These are phyloP conservation scores for Melipona quadrifasciata DNA, from an alignment of 1,140 invertebrate genomes.

Conservation along the genomic window DNA sequence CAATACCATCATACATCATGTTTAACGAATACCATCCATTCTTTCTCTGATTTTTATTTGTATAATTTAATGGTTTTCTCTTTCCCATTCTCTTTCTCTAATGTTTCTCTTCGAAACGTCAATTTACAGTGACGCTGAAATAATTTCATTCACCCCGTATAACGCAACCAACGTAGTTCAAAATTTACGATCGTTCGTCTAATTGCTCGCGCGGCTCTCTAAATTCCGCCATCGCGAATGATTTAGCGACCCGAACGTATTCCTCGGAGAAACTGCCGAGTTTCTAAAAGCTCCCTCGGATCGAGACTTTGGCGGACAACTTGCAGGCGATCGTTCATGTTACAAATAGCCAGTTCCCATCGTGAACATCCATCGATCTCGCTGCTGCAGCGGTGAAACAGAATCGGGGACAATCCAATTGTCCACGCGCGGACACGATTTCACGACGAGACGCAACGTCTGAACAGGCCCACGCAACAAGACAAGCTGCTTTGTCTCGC, in stretches of 20 bases:
- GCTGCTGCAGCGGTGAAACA: neutral
- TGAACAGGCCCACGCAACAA: constrained; percentile 26
- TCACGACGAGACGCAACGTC: neutral
- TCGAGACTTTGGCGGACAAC: constrained; percentile 27
- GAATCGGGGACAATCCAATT: neutral
- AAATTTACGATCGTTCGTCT: neutral
- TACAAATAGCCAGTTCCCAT: constrained; percentile 18
- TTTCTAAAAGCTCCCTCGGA: constrained; percentile 5
- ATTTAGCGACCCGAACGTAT: neutral
- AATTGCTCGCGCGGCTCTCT: neutral
- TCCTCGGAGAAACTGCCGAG: neutral
- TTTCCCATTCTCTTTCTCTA: too few relatives aligned
- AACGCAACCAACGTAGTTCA: neutral
- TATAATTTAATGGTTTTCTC: too few relatives aligned
- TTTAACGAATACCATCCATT: too few relatives aligned
- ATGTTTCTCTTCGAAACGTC: neutral
- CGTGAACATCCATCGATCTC: neutral
- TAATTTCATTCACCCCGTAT: neutral
- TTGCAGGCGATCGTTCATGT: constrained; percentile 37
- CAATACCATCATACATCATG: too few relatives aligned
- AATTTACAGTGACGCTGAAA: neutral
- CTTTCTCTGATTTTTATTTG: too few relatives aligned
- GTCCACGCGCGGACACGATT: neutral
- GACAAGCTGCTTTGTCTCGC: constrained; percentile 51
- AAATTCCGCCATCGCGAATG: constrained; percentile 6